Percentiles rank a stretch among this genome's conserved stretches.
phyloP scores from a whole-genome alignment of 2,113 vertebrate species.

The Dromaius novaehollandiae region DNA sequence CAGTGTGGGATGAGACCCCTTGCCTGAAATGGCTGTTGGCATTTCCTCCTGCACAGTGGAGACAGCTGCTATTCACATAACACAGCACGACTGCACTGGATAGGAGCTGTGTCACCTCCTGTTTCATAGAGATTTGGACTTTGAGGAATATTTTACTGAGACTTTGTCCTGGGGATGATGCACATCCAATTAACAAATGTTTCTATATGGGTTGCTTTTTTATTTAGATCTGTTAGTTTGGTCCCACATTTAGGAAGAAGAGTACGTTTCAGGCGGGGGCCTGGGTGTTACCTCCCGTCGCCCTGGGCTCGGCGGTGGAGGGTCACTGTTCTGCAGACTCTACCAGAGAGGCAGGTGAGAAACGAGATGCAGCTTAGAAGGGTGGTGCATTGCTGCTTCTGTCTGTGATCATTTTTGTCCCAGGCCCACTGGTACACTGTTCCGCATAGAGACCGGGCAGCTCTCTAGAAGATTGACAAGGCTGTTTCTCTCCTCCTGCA shows the following conservation, averaged over 20 bases:
- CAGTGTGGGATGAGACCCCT: not conserved
- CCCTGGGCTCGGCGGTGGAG: not conserved
- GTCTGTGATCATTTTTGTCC: not conserved
- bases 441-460: not conserved
- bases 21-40: not conserved
- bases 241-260: not conserved
- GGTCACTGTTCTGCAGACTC: not conserved
- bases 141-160: not conserved
- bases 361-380: too few species aligned
- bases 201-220: not conserved
- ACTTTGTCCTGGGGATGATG: not conserved
- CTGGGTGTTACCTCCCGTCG: not conserved
- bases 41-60: not conserved
- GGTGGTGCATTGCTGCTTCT: not conserved
- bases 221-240: not conserved
- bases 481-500: not conserved
- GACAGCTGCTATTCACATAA: not conserved
- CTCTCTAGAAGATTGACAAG: not conserved
- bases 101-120: not conserved
- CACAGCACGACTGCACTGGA: not conserved
- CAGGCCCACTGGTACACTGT: not conserved
- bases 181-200: too few species aligned
- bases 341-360: not conserved
- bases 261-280: not conserved
- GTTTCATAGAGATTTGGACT: rapidly evolving